Conservation (phyloP, 2,113 vertebrate species). For the Crotalus tigris region DNA sequence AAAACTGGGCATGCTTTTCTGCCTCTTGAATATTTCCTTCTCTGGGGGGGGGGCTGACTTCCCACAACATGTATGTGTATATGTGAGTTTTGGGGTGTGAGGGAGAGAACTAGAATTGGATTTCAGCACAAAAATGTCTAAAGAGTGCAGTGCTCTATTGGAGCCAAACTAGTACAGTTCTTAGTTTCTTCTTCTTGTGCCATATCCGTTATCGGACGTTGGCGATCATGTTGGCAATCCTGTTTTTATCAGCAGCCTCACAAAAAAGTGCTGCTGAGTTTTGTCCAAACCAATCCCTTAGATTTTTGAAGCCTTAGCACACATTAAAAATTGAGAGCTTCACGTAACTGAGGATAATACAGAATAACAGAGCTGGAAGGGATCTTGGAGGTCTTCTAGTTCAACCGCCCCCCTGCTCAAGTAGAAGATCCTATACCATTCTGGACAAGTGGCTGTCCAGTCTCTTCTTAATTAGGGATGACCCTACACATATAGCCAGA, state of each 20-base stretch:
- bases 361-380: too few relatives aligned
- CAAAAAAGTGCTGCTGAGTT: too few relatives aligned
- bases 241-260: too few relatives aligned
- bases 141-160: neutral
- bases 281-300: too few relatives aligned
- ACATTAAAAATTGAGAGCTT: neutral
- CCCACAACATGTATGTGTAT: neutral
- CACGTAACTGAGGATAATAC: too few relatives aligned
- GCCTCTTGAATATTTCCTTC: too few relatives aligned
- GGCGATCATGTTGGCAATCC: too few relatives aligned
- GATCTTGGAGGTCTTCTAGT: neutral
- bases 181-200: too few relatives aligned
- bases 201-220: too few relatives aligned
- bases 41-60: too few relatives aligned
- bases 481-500: neutral
- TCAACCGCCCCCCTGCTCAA: neutral
- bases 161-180: neutral
- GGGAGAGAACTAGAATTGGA: neutral
- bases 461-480: neutral
- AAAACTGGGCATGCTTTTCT: too few relatives aligned
- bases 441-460: neutral
- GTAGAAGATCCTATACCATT: neutral
- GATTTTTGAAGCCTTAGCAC: neutral
- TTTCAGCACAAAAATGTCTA: neutral
- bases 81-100: neutral